These are phyloP conservation scores for Endotricha flammealis DNA, from an alignment of 2,888 invertebrate species.

Conservation along the genomic window DNA sequence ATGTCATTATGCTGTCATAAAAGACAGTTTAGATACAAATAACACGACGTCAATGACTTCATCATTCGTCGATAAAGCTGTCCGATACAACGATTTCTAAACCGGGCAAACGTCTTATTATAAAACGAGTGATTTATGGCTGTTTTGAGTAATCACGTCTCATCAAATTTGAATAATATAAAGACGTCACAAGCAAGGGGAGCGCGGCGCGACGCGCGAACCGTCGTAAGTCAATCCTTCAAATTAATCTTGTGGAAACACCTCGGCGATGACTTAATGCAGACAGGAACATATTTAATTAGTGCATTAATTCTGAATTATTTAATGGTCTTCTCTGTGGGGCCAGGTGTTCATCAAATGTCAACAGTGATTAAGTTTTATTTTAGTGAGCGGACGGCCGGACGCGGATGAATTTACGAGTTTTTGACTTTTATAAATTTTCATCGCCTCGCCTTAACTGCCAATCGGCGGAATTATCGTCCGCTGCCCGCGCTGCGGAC, in stretches of 20 bases:
- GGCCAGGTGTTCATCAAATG: conserved; percentile 73
- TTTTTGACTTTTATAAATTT: conserved; percentile 72
- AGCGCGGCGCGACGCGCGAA: conserved; percentile 53
- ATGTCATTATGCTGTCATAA: conserved; percentile 55
- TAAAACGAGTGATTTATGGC: conserved; percentile 69
- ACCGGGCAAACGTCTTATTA: conserved; percentile 58
- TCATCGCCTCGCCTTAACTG: conserved; percentile 66
- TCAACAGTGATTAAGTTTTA: conserved; percentile 73
- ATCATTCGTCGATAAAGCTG: conserved; percentile 47
- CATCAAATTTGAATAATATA: conserved; percentile 76
- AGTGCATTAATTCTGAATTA: conserved; percentile 72
- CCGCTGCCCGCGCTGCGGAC: conserved; percentile 58
- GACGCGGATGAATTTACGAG: conserved; percentile 55
- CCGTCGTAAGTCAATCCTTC: conserved; percentile 68
- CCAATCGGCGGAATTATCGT: conserved; percentile 66
- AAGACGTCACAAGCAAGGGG: conserved; percentile 64
- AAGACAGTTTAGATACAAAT: conserved; percentile 52
- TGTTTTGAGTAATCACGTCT: conserved; percentile 75
- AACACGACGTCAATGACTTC: conserved; percentile 58
- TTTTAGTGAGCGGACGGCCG: conserved; percentile 46
- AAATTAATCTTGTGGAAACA: conserved; percentile 65
- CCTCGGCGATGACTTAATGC: conserved; percentile 66
- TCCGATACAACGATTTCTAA: conserved; percentile 48
- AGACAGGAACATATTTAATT: conserved; percentile 70
- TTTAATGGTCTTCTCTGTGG: conserved; percentile 52